Base-by-base conservation (phyloP, 2,797 vertebrate genomes). In the Gallirallus australis region DNA sequence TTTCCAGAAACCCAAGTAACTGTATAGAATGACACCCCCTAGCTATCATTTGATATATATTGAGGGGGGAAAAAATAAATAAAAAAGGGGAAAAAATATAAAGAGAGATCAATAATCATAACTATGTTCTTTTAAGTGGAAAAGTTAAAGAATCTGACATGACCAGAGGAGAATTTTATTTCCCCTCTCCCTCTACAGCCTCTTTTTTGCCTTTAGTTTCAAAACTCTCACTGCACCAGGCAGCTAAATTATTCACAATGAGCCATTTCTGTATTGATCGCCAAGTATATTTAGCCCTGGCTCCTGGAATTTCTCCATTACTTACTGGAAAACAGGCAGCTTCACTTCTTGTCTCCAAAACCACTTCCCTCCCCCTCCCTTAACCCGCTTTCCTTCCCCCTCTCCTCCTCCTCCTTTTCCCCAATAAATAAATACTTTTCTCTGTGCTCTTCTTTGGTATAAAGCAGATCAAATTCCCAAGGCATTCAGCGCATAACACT, bases 261-360 rank as follows among this genome's bases (percentile, higher is more conserved):
- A 98, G 98, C 98, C 98, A 98, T 98, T 98, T 98, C 98, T 98
- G 98, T 98, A 98, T 98, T 98, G 98, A 98, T 98, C 97, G 98
- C 97, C 97, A 98, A 98, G 98, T 98, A 98, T 98, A 98, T 98
- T 98, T 98, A 98, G 98, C 98, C 98, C 97, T 97, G 96, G 98
- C 98, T 98, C 98, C 98, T 98, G 98, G 98, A 98, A 98, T 98
- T 98, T 98, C 98, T 98, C 97, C 98, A 98, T 98, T 98, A 98
- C 98, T 98, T 98, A 98, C 98, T 98, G 98, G 98, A 98, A 98
- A 98, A 98, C 98, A 98, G 98, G 98, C 98, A 98, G 98, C 98
- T 98, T 98, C 98, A 97, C 98, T 98, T 98, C 98, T 98, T 97
- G 97, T 98, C 98, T 98, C 98, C 98, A 98, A 98, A 98, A 98